Evolutionary conservation across 2,888 invertebrate genomes (phyloP), one percentile per base, ranked within the genome.

Genomic region (Tiliacea citrago): DNA sequence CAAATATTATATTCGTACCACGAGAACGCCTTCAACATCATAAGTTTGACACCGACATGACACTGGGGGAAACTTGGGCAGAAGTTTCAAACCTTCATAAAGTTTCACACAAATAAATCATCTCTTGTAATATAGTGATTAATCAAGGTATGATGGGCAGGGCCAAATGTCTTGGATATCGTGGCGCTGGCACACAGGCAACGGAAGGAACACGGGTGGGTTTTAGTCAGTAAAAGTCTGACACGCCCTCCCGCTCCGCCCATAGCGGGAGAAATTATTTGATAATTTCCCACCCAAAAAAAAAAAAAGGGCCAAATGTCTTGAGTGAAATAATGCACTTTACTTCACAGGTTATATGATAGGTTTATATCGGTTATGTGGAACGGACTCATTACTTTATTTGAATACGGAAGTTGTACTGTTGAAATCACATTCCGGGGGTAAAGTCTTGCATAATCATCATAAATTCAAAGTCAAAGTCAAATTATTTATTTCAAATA

Each of bases 11-110:
- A 73, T 74, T 65, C 18, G 55, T 55, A 55, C 47, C 58, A 45
- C 55, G 51, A 58, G 70, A 65, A 57, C 35, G 58, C 35, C 51
- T 49, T 62, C 29, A 66, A 72, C 60, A 72, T 72, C 39, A 75
- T 55, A 79, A 77, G 65, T 82, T 79, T 84, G 84, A 76, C 79
- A 75, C 39, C 60, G 70, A 68, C 68, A 74, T 77, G 75, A 74
- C 73, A 70, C 71, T 58, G 42, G 29, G 53, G 74, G 60, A 73
- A 77, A 71, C 70, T 81, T 76, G 12, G 16, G 39, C n/a, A 42
- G 53, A 72, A 77, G 51, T 72, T 75, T 21, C 49, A 55, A 84
- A 79, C 61, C 61, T 76, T 75, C 70, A 35, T 18, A 45, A 72
- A 73, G 47, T 84, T 77, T 68, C 60, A 21, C 45, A 63, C 65